Evolutionary conservation across 1,140 invertebrate genomes (phyloP), one percentile per base, ranked within the genome.

Genomic region (Vollenhovia emeryi): DNA sequence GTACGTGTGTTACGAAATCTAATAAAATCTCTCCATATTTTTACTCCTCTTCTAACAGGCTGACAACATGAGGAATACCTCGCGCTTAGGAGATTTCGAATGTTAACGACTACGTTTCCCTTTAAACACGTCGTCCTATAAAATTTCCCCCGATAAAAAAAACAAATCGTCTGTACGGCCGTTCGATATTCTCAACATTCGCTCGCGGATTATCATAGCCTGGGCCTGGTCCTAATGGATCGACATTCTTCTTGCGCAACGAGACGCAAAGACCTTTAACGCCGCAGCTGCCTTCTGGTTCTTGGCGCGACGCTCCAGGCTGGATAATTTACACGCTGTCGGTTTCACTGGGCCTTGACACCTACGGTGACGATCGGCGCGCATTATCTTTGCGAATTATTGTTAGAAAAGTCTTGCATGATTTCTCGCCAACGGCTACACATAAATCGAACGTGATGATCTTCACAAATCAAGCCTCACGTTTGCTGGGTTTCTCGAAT

Each of bases 181-280:
- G 50, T 85, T 79, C n/a, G 52, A 73, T 78, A 84, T 66, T 66
- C 52, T 43, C 52, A 27, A 52, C 9, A 36, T 15, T 43, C 24
- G 50, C n/a, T 76, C 36, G 36, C 55, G 13, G 27, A 79, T 68
- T 85, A 79, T 40, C 43, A 64, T 52, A 45, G 52, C 45, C 59
- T 73, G 74, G n/a, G 27, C 8, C 21, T 43, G 89, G 66, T 87
- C 89, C 89, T 90, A 90, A 87, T 84, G 86, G 89, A 71, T 84
- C 86, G 84, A 59, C 89, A 88, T 90, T 90, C 89, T 90, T 90
- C 89, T 90, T 90, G 79, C 89, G 89, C 86, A 90, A 90, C 79
- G 57, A 90, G 68, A 90, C 89, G 79, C 79, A 85, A 86, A 90
- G 89, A 90, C 86, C 89, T 90, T 90, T 90, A 90, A 90, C 73